A percentile compares a stretch with the other conserved stretches of the same genome.
phyloP scores from a whole-genome alignment of 2,797 vertebrate species.

The Fistularia commersonii region DNA sequence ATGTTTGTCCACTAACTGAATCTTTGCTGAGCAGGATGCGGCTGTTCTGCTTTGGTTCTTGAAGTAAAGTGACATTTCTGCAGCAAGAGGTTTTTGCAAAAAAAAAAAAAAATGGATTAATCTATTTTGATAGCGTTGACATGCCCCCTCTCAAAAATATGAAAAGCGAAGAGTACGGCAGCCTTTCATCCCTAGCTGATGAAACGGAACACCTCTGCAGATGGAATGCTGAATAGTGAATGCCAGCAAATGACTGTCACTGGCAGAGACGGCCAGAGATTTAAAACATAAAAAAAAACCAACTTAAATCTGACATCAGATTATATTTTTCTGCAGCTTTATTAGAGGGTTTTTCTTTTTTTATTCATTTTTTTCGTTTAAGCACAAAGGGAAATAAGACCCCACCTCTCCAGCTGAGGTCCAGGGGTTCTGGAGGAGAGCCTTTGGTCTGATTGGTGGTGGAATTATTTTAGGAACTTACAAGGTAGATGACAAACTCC shows the following conservation, averaged over 20 bases:
- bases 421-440: too few species aligned
- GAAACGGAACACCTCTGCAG: slow-evolving; percentile 35
- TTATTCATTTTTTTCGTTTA: too few species aligned
- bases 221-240: slow-evolving; percentile 30
- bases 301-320: too few species aligned
- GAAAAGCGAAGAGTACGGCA: slow-evolving; percentile 37
- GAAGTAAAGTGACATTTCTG: slow-evolving; percentile 16
- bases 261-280: slow-evolving; percentile 28
- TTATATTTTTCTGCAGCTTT: too few species aligned
- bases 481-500: too few species aligned
- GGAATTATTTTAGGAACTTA: too few species aligned
- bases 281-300: slow-evolving; percentile 5
- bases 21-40: slow-evolving; percentile 34
- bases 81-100: slow-evolving; percentile 3
- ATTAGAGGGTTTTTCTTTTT: too few species aligned
- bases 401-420: too few species aligned
- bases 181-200: slow-evolving; percentile 19
- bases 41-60: slow-evolving; percentile 2
- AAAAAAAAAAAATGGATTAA: slow-evolving; percentile 17
- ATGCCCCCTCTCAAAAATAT: slow-evolving; percentile 31
- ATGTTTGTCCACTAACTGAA: slow-evolving; percentile 62
- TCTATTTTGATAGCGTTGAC: slow-evolving; percentile 46
- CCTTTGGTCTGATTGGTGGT: too few species aligned
- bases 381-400: too few species aligned
- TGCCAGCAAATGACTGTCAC: slow-evolving; percentile 45